These are phyloP conservation scores for Poecilia latipinna DNA, from an alignment of 2,113 vertebrate genomes.

Conservation along the genomic window DNA sequence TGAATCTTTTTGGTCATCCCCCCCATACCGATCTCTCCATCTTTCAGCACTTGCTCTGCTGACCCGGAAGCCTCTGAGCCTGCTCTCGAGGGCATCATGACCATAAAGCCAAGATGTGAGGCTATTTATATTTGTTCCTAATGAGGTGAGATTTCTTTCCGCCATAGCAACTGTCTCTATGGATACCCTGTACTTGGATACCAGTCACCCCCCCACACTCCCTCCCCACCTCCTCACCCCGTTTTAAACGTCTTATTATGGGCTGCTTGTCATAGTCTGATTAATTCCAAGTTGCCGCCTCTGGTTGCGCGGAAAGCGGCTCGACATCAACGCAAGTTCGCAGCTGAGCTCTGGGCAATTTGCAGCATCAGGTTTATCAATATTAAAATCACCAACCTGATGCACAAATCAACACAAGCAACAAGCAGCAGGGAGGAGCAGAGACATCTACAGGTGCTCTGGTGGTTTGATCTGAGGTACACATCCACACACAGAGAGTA, in stretches of 20 bases:
- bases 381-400: slow-evolving; percentile 28
- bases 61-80: slow-evolving; percentile 61
- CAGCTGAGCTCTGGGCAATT: slow-evolving; percentile 26
- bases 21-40: slow-evolving; percentile 36
- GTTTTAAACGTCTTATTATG: slow-evolving; percentile 77
- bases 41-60: slow-evolving; percentile 38
- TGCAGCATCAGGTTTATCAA: slow-evolving; percentile 30
- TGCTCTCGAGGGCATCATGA: slow-evolving; percentile 66
- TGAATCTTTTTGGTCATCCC: slow-evolving; percentile 44
- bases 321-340: slow-evolving; percentile 27
- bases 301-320: slow-evolving; percentile 41
- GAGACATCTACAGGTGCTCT: slow-evolving; percentile 57
- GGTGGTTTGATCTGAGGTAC: slow-evolving; percentile 40
- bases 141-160: slow-evolving; percentile 79
- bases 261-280: slow-evolving; percentile 69
- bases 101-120: slow-evolving; percentile 67
- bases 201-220: slow-evolving; percentile 47
- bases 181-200: slow-evolving; percentile 80
- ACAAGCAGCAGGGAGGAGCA: slow-evolving; percentile 32
- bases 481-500: slow-evolving; percentile 18
- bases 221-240: slow-evolving; percentile 34
- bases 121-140: slow-evolving; percentile 83
- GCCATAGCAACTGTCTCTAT: slow-evolving; percentile 81
- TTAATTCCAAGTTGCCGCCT: slow-evolving; percentile 68
- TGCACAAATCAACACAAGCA: slow-evolving; percentile 29